Conservation (phyloP, 35 echinoderm and acorn worm genomes). For the Chiridota heheva region DNA sequence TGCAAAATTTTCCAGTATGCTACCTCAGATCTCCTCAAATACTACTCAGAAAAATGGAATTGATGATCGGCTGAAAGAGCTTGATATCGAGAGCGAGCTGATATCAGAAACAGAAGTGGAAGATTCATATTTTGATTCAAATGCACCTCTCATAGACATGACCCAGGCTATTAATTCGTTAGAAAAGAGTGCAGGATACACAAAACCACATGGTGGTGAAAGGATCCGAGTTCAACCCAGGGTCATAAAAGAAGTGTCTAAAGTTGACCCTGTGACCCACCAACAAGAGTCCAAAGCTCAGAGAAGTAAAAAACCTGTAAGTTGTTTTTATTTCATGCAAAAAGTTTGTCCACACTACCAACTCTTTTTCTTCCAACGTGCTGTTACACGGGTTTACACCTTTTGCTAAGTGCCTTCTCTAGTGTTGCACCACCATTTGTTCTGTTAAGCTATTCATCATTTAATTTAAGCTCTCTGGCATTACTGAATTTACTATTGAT, state of each 20-base stretch:
- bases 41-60: background rate
- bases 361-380: no score
- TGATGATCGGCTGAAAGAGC: background rate
- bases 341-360: no score
- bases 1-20: background rate
- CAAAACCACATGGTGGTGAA: background rate
- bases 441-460: no score
- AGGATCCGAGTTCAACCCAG: background rate
- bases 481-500: no score
- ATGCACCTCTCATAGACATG: constrained; percentile 28
- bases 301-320: constrained; percentile 16
- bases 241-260: constrained; percentile 9
- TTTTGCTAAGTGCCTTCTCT: no score
- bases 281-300: background rate
- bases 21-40: background rate
- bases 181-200: background rate
- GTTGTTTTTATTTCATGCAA: background rate
- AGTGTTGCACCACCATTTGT: no score
- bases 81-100: background rate
- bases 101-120: no score
- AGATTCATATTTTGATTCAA: constrained; percentile 45
- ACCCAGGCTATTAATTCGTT: constrained; percentile 12
- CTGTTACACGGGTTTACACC: no score
- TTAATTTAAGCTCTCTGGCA: no score
- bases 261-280: background rate